Evolutionary conservation across 2,113 vertebrate genomes (phyloP).

Genomic region (Nothoprocta perdicaria): DNA sequence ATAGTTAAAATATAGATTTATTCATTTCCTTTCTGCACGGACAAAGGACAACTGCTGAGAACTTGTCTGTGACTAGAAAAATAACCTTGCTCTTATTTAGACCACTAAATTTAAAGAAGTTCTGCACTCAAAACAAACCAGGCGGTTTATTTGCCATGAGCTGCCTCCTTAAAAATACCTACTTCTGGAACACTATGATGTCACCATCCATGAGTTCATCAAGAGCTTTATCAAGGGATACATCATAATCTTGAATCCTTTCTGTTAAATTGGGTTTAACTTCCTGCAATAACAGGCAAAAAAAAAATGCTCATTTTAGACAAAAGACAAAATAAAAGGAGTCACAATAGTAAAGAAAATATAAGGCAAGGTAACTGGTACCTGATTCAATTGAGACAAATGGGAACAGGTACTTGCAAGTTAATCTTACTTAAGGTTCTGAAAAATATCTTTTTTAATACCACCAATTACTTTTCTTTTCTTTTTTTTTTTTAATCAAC

Average conservation of each 20-base stretch:
- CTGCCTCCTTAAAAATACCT: slow-evolving; percentile 51
- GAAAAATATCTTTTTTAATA: background rate
- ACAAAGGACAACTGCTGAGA: background rate
- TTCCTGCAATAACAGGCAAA: slow-evolving; percentile 83
- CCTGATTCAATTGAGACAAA: background rate
- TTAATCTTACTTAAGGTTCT: background rate
- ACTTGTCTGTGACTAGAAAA: background rate
- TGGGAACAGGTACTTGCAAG: fast-evolving
- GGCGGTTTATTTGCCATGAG: background rate
- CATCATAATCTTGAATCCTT: slow-evolving; percentile 98
- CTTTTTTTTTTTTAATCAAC: background rate
- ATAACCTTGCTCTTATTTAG: background rate
- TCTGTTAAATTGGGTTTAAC: slow-evolving; percentile 99
- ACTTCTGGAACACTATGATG: slow-evolving; percentile 99
- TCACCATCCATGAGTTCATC: slow-evolving; percentile 99
- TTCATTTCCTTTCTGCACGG: background rate
- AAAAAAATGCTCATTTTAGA: background rate
- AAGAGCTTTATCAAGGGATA: slow-evolving; percentile 98
- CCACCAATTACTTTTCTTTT: background rate
- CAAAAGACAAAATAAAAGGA: background rate
- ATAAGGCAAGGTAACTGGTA: background rate
- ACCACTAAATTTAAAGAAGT: background rate
- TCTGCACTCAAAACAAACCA: slow-evolving; percentile 20
- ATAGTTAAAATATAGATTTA: background rate
- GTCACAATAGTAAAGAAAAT: background rate